Base-by-base conservation (phyloP, 2,113 vertebrate genomes). In the Xiphophorus maculatus region DNA sequence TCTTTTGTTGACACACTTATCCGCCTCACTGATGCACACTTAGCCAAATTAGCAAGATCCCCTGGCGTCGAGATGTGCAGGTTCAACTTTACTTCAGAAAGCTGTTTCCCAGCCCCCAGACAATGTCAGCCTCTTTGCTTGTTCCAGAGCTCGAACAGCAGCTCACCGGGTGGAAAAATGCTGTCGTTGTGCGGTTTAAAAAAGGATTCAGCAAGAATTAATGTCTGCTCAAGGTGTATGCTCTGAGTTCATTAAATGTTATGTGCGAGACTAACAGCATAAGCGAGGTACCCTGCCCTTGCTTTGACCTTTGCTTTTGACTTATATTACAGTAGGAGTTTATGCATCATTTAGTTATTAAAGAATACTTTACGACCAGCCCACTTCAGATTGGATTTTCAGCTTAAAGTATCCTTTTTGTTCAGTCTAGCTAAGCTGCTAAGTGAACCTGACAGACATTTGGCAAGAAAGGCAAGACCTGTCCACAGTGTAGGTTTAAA, bases 51-150 rank as follows among this genome's bases (percentile, higher is more conserved):
- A 90, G 84, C 69, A 74, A 79, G 73, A 77, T 84, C 88, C 77
- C 72, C 80, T 77, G 86, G 84, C 81, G 77, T 80, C 68, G 25
- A 74, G 76, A 85, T 81, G 84, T 86, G 75, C 88, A 80, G 89
- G 91, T 85, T 88, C 81, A 81, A 87, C 80, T 87, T 88, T 86
- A 89, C 89, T 91, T 91, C 84, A 88, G 84, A 78, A 88, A 84
- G 61, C 73, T 77, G 86, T 91, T 90, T 84, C 25, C 69, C 87
- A 66, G 84, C 80, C 91, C 85, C 82, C 76, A 75, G 85, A 90
- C 89, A 85, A 86, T 84, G 77, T 82, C 0, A 2, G 58, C 12
- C 22, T 78, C 48, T 71, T 61, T 54, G 4, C 5, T 75, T 71
- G 62, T 62, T 63, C 1, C 28, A 58, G 37, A 79, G 71, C 28